Conservation (phyloP, 2,888 invertebrate species). For the Drosophila nr. perissopoda region DNA sequence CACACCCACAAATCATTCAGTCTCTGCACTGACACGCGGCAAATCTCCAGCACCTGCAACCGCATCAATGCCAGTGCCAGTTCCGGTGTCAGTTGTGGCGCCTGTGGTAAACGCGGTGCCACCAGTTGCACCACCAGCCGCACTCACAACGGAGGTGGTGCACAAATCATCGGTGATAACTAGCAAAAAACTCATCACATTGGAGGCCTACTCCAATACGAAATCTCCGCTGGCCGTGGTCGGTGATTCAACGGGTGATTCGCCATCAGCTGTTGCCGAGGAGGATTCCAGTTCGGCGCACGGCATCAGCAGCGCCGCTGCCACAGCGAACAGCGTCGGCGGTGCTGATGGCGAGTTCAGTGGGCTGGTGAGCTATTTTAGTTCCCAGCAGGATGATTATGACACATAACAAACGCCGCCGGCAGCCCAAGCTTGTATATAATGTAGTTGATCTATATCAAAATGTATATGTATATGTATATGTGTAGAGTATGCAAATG, state of each 20-base stretch:
- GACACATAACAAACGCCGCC: conserved; percentile 88
- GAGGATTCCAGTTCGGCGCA: conserved; percentile 78
- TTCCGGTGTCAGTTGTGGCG: conserved; percentile 9
- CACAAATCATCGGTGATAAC: conserved; percentile 65
- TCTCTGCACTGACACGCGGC: conserved; percentile 66
- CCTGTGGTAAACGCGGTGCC: conserved; percentile 21
- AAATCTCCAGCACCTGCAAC: conserved; percentile 54
- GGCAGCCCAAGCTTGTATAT: conserved; percentile 65
- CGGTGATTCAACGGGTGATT: conserved; percentile 67
- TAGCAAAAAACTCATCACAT: conserved; percentile 82
- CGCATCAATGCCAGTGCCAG: conserved; percentile 19
- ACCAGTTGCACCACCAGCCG: conserved; percentile 16
- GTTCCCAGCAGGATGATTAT: conserved; percentile 95
- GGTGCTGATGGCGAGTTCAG: conserved; percentile 90
- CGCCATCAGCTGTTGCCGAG: conserved; percentile 74
- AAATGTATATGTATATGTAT: conserved; percentile 28
- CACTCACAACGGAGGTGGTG: conserved; percentile 53
- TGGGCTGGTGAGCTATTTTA: conserved; percentile 96
- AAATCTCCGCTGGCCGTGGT: conserved; percentile 77
- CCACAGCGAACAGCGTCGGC: conserved; percentile 46
- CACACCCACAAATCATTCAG: conserved; percentile 82
- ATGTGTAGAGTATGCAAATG: conserved; percentile 33
- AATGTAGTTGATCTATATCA: conserved; percentile 58
- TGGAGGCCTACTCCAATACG: conserved; percentile 81
- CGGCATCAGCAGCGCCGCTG: conserved; percentile 69